Percentiles rank a stretch among this genome's conserved stretches.
Conservation (phyloP, 2,888 invertebrate species). For the Drosophila monieri region DNA sequence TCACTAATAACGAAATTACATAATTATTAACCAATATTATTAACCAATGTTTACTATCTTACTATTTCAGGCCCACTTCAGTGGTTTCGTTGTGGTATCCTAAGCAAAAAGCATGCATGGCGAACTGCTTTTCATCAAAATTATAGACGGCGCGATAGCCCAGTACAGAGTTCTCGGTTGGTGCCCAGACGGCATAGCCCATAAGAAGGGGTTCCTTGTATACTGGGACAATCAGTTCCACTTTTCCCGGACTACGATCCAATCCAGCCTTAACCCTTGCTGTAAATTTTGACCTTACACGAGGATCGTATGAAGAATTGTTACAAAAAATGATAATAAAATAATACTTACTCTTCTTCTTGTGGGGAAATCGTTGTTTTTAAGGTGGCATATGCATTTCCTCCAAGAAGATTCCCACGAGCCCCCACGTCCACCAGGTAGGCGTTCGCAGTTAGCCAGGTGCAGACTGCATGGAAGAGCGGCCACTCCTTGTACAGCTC, state of each 20-base stretch:
- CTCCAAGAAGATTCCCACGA: not conserved
- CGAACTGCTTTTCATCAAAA: conserved; percentile 31
- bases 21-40: not conserved
- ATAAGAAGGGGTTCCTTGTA: conserved; percentile 29
- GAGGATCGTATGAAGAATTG: too few relatives aligned
- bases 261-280: conserved; percentile 31
- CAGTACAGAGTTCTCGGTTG: conserved; percentile 27
- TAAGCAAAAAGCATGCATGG: conserved; percentile 45
- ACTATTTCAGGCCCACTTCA: conserved; percentile 57
- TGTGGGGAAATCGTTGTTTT: conserved; percentile 8
- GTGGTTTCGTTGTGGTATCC: conserved; percentile 41
- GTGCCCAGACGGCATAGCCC: conserved; percentile 44
- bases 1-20: conserved; percentile 36
- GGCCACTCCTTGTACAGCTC: conserved; percentile 27
- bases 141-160: conserved; percentile 52
- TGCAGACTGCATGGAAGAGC: conserved; percentile 15
- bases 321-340: too few relatives aligned
- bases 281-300: not conserved
- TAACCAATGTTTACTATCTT: conserved; percentile 19
- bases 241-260: conserved; percentile 36
- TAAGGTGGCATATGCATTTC: conserved; percentile 17
- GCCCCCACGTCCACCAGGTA: conserved; percentile 12
- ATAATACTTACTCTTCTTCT: conserved; percentile 13
- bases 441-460: conserved; percentile 32
- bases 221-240: conserved; percentile 50